These are phyloP conservation scores for Strix aluco DNA, from an alignment of 2,113 vertebrate species.

Conservation along the genomic window DNA sequence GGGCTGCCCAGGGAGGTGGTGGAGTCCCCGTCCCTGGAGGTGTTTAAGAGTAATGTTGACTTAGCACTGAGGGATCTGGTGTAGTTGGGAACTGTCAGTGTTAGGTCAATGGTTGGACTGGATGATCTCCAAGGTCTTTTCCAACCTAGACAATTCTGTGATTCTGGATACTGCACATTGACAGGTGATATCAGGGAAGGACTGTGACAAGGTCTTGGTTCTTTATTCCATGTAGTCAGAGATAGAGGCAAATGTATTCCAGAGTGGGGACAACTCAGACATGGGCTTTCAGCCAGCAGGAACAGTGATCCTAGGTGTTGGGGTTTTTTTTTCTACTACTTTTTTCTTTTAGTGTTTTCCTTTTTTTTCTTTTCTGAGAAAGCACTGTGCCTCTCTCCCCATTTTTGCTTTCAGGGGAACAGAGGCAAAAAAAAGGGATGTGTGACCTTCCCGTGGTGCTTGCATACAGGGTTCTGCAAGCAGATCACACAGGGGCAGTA, in stretches of 20 bases:
- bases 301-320: neutral
- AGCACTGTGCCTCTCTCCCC: neutral
- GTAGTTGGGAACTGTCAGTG: too few relatives aligned
- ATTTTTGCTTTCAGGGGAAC: neutral
- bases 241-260: neutral
- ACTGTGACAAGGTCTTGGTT: neutral
- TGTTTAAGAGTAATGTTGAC: too few relatives aligned
- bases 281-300: neutral
- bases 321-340: accelerated
- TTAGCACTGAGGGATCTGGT: too few relatives aligned
- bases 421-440: neutral
- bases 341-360: neutral
- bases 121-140: too few relatives aligned
- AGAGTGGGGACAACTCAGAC: neutral
- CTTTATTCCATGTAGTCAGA: neutral
- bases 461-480: neutral
- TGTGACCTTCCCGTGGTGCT: neutral
- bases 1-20: too few relatives aligned
- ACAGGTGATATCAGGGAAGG: neutral
- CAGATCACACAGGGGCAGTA: neutral
- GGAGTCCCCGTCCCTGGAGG: too few relatives aligned
- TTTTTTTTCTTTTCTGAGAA: neutral
- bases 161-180: neutral
- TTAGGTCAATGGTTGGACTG: too few relatives aligned
- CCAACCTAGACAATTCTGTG: too few relatives aligned